Conservation (phyloP, 2,113 vertebrate genomes). For the Passer domesticus region DNA sequence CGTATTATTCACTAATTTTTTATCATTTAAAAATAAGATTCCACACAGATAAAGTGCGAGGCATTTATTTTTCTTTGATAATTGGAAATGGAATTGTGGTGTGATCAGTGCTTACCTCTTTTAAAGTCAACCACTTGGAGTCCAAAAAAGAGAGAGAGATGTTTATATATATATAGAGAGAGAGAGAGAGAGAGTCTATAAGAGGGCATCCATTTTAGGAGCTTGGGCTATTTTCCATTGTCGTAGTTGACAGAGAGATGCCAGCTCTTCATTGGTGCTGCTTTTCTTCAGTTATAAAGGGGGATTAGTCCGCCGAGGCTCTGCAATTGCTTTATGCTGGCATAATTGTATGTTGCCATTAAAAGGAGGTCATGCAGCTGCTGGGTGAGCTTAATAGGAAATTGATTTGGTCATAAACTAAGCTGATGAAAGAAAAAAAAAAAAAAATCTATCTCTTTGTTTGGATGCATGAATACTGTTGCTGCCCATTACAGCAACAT, state of each 20-base stretch:
- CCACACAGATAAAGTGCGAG: not conserved
- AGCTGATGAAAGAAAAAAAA: not conserved
- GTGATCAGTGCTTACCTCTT: not conserved
- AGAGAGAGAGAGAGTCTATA: not conserved
- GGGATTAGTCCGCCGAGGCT: not conserved
- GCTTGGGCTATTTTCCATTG: not conserved
- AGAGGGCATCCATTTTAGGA: not conserved
- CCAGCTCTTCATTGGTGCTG: not conserved
- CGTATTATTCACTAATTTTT: not conserved
- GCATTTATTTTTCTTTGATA: not conserved
- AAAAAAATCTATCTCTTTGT: not conserved
- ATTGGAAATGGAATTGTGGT: not conserved
- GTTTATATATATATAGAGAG: not conserved
- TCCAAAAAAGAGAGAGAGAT: not conserved
- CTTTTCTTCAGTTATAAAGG: not conserved
- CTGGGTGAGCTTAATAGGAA: not conserved
- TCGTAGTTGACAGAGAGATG: rapidly evolving
- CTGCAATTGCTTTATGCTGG: not conserved
- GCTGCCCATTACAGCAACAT: not conserved
- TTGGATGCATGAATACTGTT: not conserved
- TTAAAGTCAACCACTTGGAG: not conserved
- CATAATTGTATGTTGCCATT: not conserved
- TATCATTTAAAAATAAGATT: not conserved
- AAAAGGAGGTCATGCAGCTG: not conserved
- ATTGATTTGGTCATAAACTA: not conserved